phyloP scores from a whole-genome alignment of 2,888 invertebrate species.

The Aphodius granarius region DNA sequence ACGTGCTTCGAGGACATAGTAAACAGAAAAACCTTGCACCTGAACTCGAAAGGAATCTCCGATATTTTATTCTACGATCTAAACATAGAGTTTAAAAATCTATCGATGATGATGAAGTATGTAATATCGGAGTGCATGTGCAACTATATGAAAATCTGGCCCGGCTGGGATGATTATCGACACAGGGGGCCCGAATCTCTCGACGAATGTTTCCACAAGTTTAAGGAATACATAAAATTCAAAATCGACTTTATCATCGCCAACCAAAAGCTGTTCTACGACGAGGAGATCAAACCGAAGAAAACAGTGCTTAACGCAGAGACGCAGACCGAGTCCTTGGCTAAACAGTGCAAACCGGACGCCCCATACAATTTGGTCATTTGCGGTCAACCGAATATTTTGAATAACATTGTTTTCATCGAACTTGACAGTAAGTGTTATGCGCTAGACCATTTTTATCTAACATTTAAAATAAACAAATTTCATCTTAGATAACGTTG shows the following conservation, averaged over 20 bases:
- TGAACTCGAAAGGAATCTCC: slow-evolving; percentile 17
- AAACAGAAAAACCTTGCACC: slow-evolving; percentile 19
- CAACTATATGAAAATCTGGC: slow-evolving; percentile 36
- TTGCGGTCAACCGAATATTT: slow-evolving; percentile 30
- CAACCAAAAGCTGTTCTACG: slow-evolving; percentile 19
- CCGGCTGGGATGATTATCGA: slow-evolving; percentile 31
- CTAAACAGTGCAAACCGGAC: slow-evolving; percentile 20
- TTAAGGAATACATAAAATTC: slow-evolving; percentile 28
- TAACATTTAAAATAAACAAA: neutral
- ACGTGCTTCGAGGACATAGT: slow-evolving; percentile 20
- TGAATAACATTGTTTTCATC: slow-evolving; percentile 31
- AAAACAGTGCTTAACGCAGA: slow-evolving; percentile 6
- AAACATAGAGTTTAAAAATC: slow-evolving; percentile 18
- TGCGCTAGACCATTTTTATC: neutral
- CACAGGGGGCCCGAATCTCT: slow-evolving; percentile 12
- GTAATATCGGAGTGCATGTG: slow-evolving; percentile 51
- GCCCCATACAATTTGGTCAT: slow-evolving; percentile 29
- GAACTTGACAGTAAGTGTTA: slow-evolving; percentile 27
- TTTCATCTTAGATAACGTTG: slow-evolving; percentile 28
- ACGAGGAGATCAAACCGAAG: neutral
- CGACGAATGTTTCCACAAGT: slow-evolving; percentile 28
- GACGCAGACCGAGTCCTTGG: slow-evolving; percentile 10
- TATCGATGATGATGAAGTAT: slow-evolving; percentile 60
- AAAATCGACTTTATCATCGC: slow-evolving; percentile 29
- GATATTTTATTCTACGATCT: slow-evolving; percentile 27